Percentiles rank a stretch among this genome's conserved stretches.
phyloP scores from a whole-genome alignment of 2,113 vertebrate species.

The Tetraodon nigroviridis region DNA sequence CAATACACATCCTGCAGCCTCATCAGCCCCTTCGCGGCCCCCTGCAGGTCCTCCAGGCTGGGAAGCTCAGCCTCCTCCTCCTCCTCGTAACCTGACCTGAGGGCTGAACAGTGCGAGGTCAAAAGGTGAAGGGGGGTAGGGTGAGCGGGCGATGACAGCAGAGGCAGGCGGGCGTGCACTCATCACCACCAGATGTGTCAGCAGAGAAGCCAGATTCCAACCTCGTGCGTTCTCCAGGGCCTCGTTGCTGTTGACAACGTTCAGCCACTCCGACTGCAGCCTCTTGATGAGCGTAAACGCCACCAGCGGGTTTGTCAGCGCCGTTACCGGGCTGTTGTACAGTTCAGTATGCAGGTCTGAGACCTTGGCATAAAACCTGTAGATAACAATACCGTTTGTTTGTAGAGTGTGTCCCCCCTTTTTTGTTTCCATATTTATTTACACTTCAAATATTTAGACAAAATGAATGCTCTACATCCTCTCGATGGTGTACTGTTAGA shows the following conservation, averaged over 20 bases:
- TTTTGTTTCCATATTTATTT: no score
- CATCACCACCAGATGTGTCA: conserved; percentile 50
- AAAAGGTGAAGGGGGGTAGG: conserved; percentile 30
- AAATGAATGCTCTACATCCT: conserved; percentile 1
- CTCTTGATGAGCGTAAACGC: conserved; percentile 91
- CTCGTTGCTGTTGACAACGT: conserved; percentile 80
- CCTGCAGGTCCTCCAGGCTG: conserved; percentile 81
- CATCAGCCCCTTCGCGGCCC: conserved; percentile 85
- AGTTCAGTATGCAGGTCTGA: conserved; percentile 71
- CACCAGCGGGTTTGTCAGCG: conserved; percentile 82
- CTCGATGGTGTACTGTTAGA: no score
- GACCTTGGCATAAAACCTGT: conserved; percentile 87
- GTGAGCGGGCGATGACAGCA: conserved; percentile 37
- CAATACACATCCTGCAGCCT: conserved; percentile 89
- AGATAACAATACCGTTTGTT: conserved; percentile 29
- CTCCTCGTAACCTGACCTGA: conserved; percentile 76
- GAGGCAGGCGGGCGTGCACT: no score
- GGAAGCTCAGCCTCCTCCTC: conserved; percentile 79
- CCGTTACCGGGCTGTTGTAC: conserved; percentile 56
- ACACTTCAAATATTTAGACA: no score
- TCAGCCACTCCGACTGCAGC: conserved; percentile 86
- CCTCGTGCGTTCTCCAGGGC: conserved; percentile 80
- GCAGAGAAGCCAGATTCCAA: conserved; percentile 31
- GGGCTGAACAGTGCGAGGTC: conserved; percentile 64
- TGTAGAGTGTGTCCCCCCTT: no score